Conservation (phyloP, 1,140 invertebrate genomes). For the Sycophaga agraensis region DNA sequence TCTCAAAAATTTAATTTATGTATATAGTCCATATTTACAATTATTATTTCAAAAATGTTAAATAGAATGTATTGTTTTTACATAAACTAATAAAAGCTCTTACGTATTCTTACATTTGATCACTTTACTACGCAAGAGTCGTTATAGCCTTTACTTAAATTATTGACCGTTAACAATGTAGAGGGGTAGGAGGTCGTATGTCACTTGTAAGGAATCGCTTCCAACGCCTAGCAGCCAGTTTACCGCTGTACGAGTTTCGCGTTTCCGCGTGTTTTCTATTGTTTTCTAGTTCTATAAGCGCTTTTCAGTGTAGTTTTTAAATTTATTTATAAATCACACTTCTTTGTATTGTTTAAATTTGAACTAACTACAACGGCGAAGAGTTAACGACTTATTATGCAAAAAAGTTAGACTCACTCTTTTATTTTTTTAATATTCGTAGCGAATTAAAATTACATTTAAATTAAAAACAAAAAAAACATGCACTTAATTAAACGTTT, state of each 20-base stretch:
- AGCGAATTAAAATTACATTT: neutral
- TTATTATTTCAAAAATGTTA: too few species aligned
- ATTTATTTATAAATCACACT: too few species aligned
- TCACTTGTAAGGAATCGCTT: conserved; percentile 53
- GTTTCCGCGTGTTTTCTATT: conserved; percentile 38
- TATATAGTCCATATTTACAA: too few species aligned
- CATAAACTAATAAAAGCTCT: too few species aligned
- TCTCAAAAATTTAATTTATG: too few species aligned
- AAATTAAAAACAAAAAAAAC: too few species aligned
- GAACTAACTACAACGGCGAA: neutral
- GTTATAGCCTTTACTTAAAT: too few species aligned
- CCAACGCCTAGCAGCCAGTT: conserved; percentile 44
- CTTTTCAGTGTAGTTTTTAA: too few species aligned
- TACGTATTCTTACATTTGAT: too few species aligned
- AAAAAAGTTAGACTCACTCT: conserved; percentile 35
- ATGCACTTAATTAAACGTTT: neutral
- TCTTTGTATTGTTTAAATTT: neutral
- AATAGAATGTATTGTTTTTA: too few species aligned
- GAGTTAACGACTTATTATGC: conserved; percentile 34
- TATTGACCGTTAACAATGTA: conserved; percentile 38
- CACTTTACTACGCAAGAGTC: too few species aligned
- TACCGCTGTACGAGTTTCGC: conserved; percentile 35
- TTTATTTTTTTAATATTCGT: conserved; percentile 1
- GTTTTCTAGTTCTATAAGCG: too few species aligned
- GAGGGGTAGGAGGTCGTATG: conserved; percentile 34